Evolutionary conservation across 2,113 vertebrate species (phyloP).

Genomic region (Baryphthengus martii): DNA sequence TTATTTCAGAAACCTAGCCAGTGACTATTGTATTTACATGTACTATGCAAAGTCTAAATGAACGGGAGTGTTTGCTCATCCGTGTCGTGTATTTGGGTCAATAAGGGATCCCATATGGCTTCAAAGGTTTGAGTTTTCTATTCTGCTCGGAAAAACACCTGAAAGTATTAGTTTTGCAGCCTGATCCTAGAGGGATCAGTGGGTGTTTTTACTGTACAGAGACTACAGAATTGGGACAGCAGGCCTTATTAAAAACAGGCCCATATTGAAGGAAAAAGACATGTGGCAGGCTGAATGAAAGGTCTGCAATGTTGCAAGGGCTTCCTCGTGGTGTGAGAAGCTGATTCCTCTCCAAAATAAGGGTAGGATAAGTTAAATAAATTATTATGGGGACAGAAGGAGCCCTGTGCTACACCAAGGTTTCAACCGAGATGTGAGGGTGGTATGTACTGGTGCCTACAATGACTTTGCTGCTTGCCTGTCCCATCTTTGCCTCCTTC

Average conservation of each 20-base stretch:
- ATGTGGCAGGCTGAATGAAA: neutral
- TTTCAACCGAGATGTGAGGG: neutral
- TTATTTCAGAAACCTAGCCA: neutral
- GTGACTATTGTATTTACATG: neutral
- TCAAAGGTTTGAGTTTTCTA: constrained; percentile 8
- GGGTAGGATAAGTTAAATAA: neutral
- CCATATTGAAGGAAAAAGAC: neutral
- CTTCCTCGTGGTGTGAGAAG: neutral
- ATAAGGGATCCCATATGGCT: neutral
- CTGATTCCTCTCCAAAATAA: neutral
- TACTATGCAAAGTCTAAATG: neutral
- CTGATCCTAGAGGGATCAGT: neutral
- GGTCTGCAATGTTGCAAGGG: neutral
- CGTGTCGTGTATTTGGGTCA: neutral
- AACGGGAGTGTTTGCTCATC: neutral
- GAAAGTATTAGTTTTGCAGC: neutral
- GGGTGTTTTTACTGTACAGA: neutral
- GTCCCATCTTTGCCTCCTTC: neutral
- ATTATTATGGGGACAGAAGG: accelerated
- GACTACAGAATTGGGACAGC: neutral
- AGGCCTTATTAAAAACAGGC: neutral
- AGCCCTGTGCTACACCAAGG: neutral
- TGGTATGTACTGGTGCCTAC: neutral
- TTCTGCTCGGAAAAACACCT: neutral
- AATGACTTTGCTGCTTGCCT: neutral